phyloP scores from a whole-genome alignment of 2,888 invertebrate genomes.

The Drosophila meridiana region DNA sequence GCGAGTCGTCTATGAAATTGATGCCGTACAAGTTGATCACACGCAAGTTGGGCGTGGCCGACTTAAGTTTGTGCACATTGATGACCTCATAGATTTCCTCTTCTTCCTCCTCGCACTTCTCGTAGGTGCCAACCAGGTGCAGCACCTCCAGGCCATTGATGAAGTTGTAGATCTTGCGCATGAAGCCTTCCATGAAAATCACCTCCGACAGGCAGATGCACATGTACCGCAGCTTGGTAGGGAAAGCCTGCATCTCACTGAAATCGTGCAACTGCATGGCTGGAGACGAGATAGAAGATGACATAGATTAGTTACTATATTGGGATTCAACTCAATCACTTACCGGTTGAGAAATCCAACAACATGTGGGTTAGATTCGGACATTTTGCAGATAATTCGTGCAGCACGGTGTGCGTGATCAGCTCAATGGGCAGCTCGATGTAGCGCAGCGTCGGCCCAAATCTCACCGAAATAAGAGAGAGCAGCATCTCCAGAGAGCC shows the following conservation, averaged over 20 bases:
- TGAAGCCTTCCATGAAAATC: slow-evolving; percentile 99
- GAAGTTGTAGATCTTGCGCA: slow-evolving; percentile 99
- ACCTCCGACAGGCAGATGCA: slow-evolving; percentile 98
- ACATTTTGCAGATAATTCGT: slow-evolving; percentile 98
- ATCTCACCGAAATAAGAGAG: slow-evolving; percentile 94
- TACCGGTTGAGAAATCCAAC: slow-evolving; percentile 96
- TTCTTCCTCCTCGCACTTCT: slow-evolving; percentile 98
- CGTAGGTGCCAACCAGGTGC: slow-evolving; percentile 98
- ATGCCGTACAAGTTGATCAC: slow-evolving; percentile 99
- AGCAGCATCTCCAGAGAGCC: slow-evolving; percentile 94
- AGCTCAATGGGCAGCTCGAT: slow-evolving; percentile 98
- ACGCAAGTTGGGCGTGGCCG: slow-evolving; percentile 98
- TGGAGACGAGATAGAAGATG: slow-evolving; percentile 20
- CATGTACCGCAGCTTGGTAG: slow-evolving; percentile 97
- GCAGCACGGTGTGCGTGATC: slow-evolving; percentile 97
- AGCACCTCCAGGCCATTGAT: slow-evolving; percentile 98
- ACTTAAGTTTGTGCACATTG: slow-evolving; percentile 99
- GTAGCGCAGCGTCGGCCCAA: slow-evolving; percentile 94
- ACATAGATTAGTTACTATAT: background rate
- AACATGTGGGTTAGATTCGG: slow-evolving; percentile 98
- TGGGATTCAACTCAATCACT: slow-evolving; percentile 12
- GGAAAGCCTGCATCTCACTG: slow-evolving; percentile 99
- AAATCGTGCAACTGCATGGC: slow-evolving; percentile 99
- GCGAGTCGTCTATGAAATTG: slow-evolving; percentile 98
- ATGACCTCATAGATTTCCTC: slow-evolving; percentile 99